Evolutionary conservation across 92 coral and sea anemone species (phyloP).

Genomic region (Porites divaricata): DNA sequence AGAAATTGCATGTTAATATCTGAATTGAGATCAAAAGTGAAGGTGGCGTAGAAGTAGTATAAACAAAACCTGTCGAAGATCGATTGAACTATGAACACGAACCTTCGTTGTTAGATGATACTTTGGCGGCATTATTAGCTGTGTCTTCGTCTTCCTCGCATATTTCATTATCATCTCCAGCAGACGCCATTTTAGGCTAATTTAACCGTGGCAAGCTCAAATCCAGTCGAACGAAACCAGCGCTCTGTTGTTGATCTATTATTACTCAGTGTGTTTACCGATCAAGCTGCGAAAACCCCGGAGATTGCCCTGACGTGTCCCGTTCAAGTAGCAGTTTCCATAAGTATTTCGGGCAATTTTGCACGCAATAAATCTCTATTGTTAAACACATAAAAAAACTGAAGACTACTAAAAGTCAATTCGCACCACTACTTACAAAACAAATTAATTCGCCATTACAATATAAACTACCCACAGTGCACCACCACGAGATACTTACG

Average conservation of each 20-base stretch:
- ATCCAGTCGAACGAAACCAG: neutral
- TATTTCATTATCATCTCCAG: slow-evolving; percentile 22
- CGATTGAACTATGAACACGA: neutral
- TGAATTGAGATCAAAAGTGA: slow-evolving; percentile 8
- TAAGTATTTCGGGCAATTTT: neutral
- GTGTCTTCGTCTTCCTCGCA: slow-evolving; percentile 42
- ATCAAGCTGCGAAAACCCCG: neutral
- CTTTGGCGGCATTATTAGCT: neutral
- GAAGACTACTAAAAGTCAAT: neutral
- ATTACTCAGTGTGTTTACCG: slow-evolving; percentile 14
- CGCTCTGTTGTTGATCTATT: neutral
- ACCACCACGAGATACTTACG: neutral
- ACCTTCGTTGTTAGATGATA: slow-evolving; percentile 16
- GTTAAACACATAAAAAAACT: neutral
- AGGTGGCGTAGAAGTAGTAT: neutral
- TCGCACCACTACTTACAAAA: neutral
- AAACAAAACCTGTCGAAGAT: neutral
- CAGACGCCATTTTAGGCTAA: slow-evolving; percentile 39
- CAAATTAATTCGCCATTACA: slow-evolving; percentile 29
- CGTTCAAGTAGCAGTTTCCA: neutral
- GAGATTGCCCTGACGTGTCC: neutral
- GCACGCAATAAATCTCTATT: slow-evolving; percentile 17
- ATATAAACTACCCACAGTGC: slow-evolving; percentile 38
- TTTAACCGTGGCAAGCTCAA: slow-evolving; percentile 1
- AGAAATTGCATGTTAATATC: neutral